These are phyloP conservation scores for Hypocryptadius cinnamomeus DNA, from an alignment of 2,113 vertebrate genomes.

Conservation along the genomic window DNA sequence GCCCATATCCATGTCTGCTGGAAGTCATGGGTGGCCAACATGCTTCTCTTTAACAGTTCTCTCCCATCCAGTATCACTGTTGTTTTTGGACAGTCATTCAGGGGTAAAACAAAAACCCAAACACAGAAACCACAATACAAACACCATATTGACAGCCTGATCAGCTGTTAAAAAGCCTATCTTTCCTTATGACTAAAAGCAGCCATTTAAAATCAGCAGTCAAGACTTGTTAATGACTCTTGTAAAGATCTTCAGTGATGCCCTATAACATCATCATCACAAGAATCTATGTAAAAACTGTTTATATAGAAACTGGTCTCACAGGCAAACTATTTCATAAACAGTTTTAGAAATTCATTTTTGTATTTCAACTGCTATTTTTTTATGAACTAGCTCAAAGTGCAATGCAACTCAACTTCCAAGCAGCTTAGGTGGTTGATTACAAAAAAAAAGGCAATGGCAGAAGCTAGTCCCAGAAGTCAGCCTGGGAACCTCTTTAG, in stretches of 20 bases:
- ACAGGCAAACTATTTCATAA: neutral
- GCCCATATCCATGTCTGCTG: neutral
- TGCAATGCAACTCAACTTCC: neutral
- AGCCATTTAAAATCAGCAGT: neutral
- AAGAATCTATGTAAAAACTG: neutral
- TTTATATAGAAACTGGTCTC: neutral
- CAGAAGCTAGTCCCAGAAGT: neutral
- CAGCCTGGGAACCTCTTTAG: neutral
- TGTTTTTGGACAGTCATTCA: neutral
- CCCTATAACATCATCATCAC: neutral
- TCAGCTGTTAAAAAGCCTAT: neutral
- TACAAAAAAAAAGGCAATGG: neutral
- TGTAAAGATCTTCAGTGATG: neutral
- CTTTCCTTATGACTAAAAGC: neutral
- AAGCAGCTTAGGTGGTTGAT: neutral
- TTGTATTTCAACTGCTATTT: neutral
- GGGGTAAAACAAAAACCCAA: neutral
- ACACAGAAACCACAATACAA: neutral
- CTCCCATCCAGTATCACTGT: neutral
- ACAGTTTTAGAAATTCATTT: neutral
- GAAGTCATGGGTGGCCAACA: neutral
- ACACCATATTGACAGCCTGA: neutral
- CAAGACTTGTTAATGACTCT: neutral
- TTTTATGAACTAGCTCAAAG: neutral
- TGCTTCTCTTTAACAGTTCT: neutral